Conservation (phyloP, 1,140 invertebrate genomes). For the Megalopta genalis region DNA sequence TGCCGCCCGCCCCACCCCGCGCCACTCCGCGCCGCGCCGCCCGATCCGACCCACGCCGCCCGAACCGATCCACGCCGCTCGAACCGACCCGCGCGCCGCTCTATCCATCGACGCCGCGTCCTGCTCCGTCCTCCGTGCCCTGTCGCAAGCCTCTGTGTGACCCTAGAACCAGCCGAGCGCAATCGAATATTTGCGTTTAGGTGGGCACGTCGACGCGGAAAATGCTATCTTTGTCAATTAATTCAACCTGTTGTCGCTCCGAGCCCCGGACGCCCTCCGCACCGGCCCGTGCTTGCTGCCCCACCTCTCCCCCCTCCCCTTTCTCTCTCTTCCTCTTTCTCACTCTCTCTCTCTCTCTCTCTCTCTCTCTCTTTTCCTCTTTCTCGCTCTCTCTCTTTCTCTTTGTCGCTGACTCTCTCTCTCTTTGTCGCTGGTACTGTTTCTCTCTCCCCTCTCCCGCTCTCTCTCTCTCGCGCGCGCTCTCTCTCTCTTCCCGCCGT, state of each 20-base stretch:
- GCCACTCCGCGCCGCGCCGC: neutral
- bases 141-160: conserved; percentile 47
- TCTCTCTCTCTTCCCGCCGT: too few species aligned
- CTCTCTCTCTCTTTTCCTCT: neutral
- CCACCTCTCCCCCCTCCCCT: too few species aligned
- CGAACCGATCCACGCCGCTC: too few species aligned
- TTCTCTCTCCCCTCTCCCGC: too few species aligned
- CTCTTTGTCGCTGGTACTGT: too few species aligned
- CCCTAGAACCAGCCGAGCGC: conserved; percentile 59
- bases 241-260: conserved; percentile 77
- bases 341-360: neutral
- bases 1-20: too few species aligned
- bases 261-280: conserved; percentile 37
- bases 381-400: too few species aligned
- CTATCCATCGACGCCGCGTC: conserved; percentile 29
- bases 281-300: neutral
- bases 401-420: too few species aligned
- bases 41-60: conserved; percentile 33
- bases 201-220: conserved; percentile 74
- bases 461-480: too few species aligned
- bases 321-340: too few species aligned
- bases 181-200: conserved; percentile 78
- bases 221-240: conserved; percentile 80
- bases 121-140: conserved; percentile 41
- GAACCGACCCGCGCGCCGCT: conserved; percentile 16